Conservation (phyloP, 1,140 invertebrate genomes). For the Pantala flavescens region DNA sequence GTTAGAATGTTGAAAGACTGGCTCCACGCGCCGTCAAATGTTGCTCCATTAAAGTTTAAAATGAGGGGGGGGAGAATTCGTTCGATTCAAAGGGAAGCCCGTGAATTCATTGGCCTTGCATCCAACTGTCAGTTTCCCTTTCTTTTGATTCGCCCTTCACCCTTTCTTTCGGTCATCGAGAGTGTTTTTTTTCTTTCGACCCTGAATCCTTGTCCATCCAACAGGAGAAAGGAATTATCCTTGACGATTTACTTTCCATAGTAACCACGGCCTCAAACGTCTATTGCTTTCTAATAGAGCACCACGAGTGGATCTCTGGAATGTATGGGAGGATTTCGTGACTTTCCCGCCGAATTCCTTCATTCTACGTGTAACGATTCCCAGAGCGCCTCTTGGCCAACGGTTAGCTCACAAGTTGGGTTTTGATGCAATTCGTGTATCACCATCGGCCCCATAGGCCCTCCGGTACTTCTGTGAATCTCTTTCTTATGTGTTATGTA, state of each 20-base stretch:
- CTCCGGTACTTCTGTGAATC: too few species aligned
- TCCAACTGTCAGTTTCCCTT: background rate
- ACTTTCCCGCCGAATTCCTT: background rate
- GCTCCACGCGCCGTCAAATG: too few species aligned
- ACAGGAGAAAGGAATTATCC: background rate
- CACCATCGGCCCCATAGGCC: too few species aligned
- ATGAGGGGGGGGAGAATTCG: too few species aligned
- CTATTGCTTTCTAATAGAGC: background rate
- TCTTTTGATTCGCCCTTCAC: background rate
- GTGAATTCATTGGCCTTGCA: background rate
- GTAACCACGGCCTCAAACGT: background rate
- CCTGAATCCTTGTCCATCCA: background rate
- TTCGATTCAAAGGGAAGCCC: too few species aligned
- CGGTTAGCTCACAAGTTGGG: too few species aligned
- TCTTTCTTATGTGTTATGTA: too few species aligned
- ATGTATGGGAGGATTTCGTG: slow-evolving; percentile 1
- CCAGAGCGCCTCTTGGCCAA: background rate
- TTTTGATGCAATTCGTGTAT: too few species aligned
- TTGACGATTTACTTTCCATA: background rate
- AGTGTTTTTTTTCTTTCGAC: background rate
- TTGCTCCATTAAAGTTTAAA: too few species aligned
- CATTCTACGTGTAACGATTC: background rate
- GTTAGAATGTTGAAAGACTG: too few species aligned
- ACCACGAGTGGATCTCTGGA: background rate
- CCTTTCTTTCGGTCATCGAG: background rate